Percentiles rank a stretch among this genome's conserved stretches.
Evolutionary conservation across 2,797 vertebrate species (phyloP).

Genomic region (Paedocypris micromegethes): DNA sequence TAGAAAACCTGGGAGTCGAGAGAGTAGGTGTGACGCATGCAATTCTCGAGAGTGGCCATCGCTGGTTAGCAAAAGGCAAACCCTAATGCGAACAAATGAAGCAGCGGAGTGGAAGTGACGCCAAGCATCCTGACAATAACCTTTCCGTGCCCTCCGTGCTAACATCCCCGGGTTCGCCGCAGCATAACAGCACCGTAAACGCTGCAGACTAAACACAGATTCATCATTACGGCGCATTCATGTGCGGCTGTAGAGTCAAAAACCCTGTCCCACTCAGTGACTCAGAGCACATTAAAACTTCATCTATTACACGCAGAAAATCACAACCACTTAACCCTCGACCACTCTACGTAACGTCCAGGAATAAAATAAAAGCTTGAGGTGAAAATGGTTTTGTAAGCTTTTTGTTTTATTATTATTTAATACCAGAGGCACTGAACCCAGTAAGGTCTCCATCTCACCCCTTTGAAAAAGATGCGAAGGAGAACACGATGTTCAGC

Average conservation of each 20-base stretch:
- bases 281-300: conserved; percentile 72
- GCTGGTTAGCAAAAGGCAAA: conserved; percentile 55
- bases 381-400: conserved; percentile 60
- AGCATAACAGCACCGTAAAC: conserved; percentile 66
- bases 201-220: conserved; percentile 73
- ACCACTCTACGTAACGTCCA: conserved; percentile 60
- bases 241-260: conserved; percentile 54
- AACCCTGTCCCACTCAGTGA: conserved; percentile 62
- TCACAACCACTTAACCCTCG: conserved; percentile 63
- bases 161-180: conserved; percentile 57
- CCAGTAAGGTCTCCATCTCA: conserved; percentile 47
- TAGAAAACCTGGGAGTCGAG: conserved; percentile 6
- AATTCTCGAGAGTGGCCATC: too few species aligned
- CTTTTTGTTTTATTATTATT: conserved; percentile 62
- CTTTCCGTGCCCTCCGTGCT: conserved; percentile 56
- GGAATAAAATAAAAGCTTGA: conserved; percentile 68
- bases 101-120: conserved; percentile 65
- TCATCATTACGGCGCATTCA: conserved; percentile 65
- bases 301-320: conserved; percentile 61
- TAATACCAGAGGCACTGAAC: conserved; percentile 65
- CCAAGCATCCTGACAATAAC: conserved; percentile 63
- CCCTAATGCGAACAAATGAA: conserved; percentile 55
- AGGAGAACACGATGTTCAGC: conserved; percentile 45
- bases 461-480: conserved; percentile 54
- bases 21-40: conserved; percentile 51